Percentiles rank a stretch among this genome's conserved stretches.
Conservation (phyloP, 2,797 vertebrate genomes). For the Diglossa cyanea region DNA sequence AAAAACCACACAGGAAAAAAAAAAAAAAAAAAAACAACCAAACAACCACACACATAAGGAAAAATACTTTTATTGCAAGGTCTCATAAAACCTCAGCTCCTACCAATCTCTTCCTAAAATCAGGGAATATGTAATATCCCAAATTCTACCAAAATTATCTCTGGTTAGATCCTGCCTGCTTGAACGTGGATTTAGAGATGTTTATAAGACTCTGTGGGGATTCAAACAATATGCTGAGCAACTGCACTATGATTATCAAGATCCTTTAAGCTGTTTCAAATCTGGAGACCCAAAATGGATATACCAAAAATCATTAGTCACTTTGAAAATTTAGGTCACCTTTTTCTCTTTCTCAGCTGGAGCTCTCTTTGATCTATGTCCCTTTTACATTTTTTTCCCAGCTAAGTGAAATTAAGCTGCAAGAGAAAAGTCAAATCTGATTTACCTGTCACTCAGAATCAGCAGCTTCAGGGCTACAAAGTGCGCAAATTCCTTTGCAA, state of each 20-base stretch:
- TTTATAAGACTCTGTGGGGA: not conserved
- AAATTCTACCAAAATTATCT: not conserved
- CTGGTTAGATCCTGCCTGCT: not conserved
- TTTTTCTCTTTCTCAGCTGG: not conserved
- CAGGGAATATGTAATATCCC: not conserved
- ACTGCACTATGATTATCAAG: not conserved
- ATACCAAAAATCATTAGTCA: not conserved
- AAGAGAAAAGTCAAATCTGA: conserved; percentile 10
- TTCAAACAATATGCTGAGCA: not conserved
- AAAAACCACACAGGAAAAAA: not conserved
- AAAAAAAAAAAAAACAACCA: not conserved
- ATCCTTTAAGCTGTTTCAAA: not conserved
- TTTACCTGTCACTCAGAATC: conserved; percentile 18
- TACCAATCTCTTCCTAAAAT: not conserved
- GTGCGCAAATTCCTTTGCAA: not conserved
- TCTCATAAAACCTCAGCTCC: not conserved
- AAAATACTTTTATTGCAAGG: not conserved
- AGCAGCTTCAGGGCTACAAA: not conserved
- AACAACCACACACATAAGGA: not conserved
- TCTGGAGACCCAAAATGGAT: not conserved
- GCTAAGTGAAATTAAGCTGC: not conserved
- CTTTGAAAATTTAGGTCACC: not conserved
- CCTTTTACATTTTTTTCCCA: not conserved
- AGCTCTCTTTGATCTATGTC: not conserved
- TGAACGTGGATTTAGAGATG: not conserved